phyloP scores from a whole-genome alignment of 2,888 invertebrate genomes.

The Pseudococcus longispinus region DNA sequence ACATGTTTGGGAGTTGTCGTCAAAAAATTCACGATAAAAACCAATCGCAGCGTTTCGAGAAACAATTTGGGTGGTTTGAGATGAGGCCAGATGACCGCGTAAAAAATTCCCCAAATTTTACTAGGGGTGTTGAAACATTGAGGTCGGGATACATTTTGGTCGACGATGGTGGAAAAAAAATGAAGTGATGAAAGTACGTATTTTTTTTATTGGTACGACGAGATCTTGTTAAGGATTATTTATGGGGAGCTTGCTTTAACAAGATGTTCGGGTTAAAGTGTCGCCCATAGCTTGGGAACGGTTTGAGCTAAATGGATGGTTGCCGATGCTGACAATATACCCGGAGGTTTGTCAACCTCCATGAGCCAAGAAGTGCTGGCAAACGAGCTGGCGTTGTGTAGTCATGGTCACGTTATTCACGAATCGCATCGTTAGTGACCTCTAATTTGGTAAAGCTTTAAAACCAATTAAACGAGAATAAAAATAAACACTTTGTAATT shows the following conservation, averaged over 20 bases:
- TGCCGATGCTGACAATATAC: neutral
- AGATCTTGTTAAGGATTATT: slow-evolving; percentile 21
- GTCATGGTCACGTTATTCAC: slow-evolving; percentile 10
- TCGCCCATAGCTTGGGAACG: neutral
- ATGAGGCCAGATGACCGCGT: neutral
- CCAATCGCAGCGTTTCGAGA: neutral
- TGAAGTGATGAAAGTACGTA: neutral
- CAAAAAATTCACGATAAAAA: neutral
- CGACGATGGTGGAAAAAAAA: neutral
- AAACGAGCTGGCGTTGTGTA: neutral
- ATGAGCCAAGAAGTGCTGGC: neutral
- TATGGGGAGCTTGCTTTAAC: neutral
- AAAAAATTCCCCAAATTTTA: neutral
- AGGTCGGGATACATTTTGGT: neutral
- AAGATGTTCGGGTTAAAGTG: neutral
- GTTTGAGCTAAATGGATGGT: neutral
- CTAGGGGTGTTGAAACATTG: neutral
- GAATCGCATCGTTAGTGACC: slow-evolving; percentile 5
- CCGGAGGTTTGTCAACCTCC: neutral
- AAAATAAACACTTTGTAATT: slow-evolving; percentile 50
- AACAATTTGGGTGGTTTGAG: neutral
- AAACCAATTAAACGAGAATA: slow-evolving; percentile 45
- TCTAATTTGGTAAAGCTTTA: neutral
- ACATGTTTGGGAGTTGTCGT: neutral
- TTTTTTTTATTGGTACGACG: neutral